Conservation (phyloP, 2,113 vertebrate genomes). For the Spermophilus dauricus region DNA sequence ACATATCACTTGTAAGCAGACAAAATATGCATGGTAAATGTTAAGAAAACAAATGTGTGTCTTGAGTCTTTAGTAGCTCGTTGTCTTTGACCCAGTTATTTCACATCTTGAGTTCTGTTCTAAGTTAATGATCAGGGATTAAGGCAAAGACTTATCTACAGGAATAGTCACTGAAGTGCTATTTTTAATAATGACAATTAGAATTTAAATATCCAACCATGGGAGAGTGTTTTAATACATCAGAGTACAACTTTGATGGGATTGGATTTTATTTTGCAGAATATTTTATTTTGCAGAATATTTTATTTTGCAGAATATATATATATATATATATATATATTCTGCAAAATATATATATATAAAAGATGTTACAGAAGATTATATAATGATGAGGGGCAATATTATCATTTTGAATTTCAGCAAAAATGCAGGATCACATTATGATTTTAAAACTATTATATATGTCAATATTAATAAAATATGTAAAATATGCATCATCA, state of each 20-base stretch:
- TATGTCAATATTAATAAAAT: slow-evolving; percentile 51
- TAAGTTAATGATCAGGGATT: slow-evolving; percentile 46
- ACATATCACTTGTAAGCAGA: not conserved
- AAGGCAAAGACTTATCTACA: slow-evolving; percentile 40
- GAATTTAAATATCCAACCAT: not conserved
- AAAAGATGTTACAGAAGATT: not conserved
- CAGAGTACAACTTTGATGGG: not conserved
- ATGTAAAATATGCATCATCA: not conserved
- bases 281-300: not conserved
- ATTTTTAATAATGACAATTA: slow-evolving; percentile 53
- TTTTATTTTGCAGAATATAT: slow-evolving; percentile 21
- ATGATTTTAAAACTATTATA: slow-evolving; percentile 9
- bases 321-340: not conserved
- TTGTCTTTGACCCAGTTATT: slow-evolving; percentile 28
- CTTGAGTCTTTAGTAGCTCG: not conserved
- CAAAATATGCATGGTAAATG: not conserved
- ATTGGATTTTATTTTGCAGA: slow-evolving; percentile 17
- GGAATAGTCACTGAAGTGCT: not conserved
- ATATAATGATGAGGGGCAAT: not conserved
- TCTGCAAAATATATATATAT: not conserved
- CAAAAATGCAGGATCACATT: not conserved
- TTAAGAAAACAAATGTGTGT: not conserved
- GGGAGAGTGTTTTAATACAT: not conserved
- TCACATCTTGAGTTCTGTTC: not conserved
- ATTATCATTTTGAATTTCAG: slow-evolving; percentile 34